Evolutionary conservation across 2,888 invertebrate species (phyloP).

Genomic region (Ormia ochracea): DNA sequence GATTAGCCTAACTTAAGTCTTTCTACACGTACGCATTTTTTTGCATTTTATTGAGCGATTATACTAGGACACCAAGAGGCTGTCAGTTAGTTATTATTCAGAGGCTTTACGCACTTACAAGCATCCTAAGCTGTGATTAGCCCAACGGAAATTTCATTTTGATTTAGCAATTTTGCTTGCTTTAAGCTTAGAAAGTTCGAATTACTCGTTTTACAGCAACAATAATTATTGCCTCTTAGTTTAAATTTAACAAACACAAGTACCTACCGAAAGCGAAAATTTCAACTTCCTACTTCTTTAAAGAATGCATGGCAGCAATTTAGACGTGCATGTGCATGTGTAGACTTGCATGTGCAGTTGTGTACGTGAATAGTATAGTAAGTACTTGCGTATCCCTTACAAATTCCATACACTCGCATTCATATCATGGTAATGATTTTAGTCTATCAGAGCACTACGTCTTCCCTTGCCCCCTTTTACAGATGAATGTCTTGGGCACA

Average conservation of each 20-base stretch:
- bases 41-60: no score
- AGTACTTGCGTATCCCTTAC: constrained; percentile 7
- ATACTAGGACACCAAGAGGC: no score
- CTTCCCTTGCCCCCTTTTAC: background rate
- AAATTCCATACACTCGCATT: constrained; percentile 23
- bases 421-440: constrained; percentile 39
- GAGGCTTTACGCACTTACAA: background rate
- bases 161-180: constrained; percentile 3
- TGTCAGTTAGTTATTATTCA: background rate
- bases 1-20: background rate
- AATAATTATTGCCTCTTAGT: constrained; percentile 24
- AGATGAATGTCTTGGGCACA: constrained; percentile 14
- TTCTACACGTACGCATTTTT: no score
- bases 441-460: constrained; percentile 25
- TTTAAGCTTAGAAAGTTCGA: constrained; percentile 8
- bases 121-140: constrained; percentile 5
- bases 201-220: background rate
- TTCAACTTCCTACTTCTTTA: constrained; percentile 43
- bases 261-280: constrained; percentile 20
- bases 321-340: background rate
- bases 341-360: background rate
- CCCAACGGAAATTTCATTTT: background rate
- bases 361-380: background rate
- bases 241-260: constrained; percentile 10
- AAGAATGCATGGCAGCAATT: background rate